Evolutionary conservation across 1,140 invertebrate genomes (phyloP).

Genomic region (Drosophila teissieri): DNA sequence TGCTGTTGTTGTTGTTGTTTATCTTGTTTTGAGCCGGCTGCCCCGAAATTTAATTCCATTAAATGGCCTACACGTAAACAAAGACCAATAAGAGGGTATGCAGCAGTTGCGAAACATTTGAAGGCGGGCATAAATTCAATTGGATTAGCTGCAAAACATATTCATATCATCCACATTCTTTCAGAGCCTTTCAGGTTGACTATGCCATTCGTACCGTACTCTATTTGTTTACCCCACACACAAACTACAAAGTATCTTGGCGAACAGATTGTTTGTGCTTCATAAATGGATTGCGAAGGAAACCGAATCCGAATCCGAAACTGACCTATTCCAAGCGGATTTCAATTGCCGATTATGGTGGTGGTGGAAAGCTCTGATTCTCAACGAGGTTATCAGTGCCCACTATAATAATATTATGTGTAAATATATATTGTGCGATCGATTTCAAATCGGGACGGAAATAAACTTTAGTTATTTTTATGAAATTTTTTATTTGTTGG

Average conservation of each 20-base stretch:
- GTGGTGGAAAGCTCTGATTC: conserved; percentile 1
- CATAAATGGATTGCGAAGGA: conserved; percentile 14
- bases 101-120: conserved; percentile 29
- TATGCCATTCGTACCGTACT: not conserved
- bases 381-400: conserved; percentile 25
- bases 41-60: conserved; percentile 13
- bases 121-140: conserved; percentile 30
- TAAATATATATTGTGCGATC: not conserved
- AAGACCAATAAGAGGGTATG: conserved; percentile 1
- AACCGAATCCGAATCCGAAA: conserved; percentile 53
- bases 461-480: conserved; percentile 8
- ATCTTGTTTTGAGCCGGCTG: conserved; percentile 26
- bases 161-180: conserved; percentile 6
- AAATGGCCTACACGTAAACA: conserved; percentile 9
- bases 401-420: conserved; percentile 1
- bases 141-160: conserved; percentile 37
- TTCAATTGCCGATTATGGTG: conserved; percentile 58
- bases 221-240: conserved; percentile 21
- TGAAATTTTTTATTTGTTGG: conserved; percentile 2
- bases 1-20: conserved; percentile 34
- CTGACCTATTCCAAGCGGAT: conserved; percentile 75
- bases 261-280: conserved; percentile 20
- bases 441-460: conserved; percentile 7
- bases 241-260: conserved; percentile 8
- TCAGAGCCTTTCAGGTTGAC: not conserved